Conservation (phyloP, 2,888 invertebrate genomes). For the Diarsia rubi region DNA sequence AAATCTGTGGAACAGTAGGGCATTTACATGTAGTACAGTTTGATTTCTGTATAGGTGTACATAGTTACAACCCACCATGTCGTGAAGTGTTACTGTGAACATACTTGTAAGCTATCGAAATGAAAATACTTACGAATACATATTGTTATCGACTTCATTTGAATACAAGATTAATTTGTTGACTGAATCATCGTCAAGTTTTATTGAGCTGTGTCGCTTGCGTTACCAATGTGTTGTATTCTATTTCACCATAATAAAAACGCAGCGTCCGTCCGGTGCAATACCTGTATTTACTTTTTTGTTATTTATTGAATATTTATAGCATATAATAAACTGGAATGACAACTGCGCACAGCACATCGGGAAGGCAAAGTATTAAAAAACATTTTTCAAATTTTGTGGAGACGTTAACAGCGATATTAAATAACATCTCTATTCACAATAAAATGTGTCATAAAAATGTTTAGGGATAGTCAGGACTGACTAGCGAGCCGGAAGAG, state of each 20-base stretch:
- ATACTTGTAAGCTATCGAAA: constrained; percentile 22
- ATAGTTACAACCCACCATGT: constrained; percentile 32
- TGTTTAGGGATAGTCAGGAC: constrained; percentile 66
- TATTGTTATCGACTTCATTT: constrained; percentile 47
- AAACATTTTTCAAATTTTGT: constrained; percentile 79
- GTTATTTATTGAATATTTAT: constrained; percentile 81
- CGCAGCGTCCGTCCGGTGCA: constrained; percentile 52
- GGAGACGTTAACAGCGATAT: constrained; percentile 88
- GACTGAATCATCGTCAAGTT: constrained; percentile 49
- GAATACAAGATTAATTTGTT: constrained; percentile 59
- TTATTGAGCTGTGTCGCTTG: constrained; percentile 40
- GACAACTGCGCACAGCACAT: constrained; percentile 74
- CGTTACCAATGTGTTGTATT: constrained; percentile 53
- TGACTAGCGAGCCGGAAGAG: constrained; percentile 77
- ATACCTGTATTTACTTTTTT: constrained; percentile 59
- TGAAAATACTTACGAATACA: constrained; percentile 30
- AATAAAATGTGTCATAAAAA: constrained; percentile 86
- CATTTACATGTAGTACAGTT: constrained; percentile 27
- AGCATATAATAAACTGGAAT: constrained; percentile 78
- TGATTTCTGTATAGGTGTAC: constrained; percentile 6
- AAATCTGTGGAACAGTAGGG: constrained; percentile 28
- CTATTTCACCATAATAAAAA: constrained; percentile 61
- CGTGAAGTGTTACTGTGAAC: constrained; percentile 4
- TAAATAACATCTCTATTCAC: constrained; percentile 90
- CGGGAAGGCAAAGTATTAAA: constrained; percentile 74